Base-by-base conservation (phyloP, 2,113 vertebrate species). In the Istiophorus platypterus region DNA sequence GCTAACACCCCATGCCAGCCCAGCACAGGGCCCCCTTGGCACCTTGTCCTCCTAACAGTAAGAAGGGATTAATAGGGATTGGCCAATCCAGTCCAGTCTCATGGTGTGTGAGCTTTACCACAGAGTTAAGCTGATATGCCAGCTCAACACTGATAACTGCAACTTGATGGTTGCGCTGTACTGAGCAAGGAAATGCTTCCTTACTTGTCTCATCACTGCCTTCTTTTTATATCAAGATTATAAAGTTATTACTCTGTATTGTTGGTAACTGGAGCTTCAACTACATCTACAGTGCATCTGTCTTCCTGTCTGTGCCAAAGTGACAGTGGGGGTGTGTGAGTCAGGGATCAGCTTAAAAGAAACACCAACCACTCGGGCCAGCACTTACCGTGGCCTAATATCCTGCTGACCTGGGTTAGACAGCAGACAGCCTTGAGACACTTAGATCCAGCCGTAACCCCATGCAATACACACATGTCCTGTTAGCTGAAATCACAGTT, bases 41-140 rank as follows among this genome's bases (percentile, higher is more conserved):
- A 89, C 76, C 66, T 73, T 56, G 69, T 89, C 80, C 74, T 68
- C 71, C 80, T 78, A 80, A 86, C 86, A 88, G 82, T 94, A 90
- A 93, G 74, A 79, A 62, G 87, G 90, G 93, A 93, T 95, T 94
- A 95, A 82, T 84, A 65, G 73, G 86, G 91, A 94, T 91, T 92
- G 90, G 83, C 84, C 79, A 91, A 94, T 92, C 77, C 91, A 52
- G 80, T 73, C 79, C 82, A 67, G 87, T 83, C 83, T 86, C 84
- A 90, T 76, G 81, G 91, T 86, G 85, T 85, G 86, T 81, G 85
- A 84, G 88, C 80, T 88, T 89, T 88, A 89, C 79, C 79, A 79
- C 84, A 34, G 66, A 80, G 71, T 71, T 88, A 81, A 90, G 49
- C 72, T 89, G 72, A 93, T 82, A 63, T 87, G 71, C 79, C 81